phyloP scores from a whole-genome alignment of 30 jellyfish, hydroid and myxozoan species.

The Cassiopea xamachana region DNA sequence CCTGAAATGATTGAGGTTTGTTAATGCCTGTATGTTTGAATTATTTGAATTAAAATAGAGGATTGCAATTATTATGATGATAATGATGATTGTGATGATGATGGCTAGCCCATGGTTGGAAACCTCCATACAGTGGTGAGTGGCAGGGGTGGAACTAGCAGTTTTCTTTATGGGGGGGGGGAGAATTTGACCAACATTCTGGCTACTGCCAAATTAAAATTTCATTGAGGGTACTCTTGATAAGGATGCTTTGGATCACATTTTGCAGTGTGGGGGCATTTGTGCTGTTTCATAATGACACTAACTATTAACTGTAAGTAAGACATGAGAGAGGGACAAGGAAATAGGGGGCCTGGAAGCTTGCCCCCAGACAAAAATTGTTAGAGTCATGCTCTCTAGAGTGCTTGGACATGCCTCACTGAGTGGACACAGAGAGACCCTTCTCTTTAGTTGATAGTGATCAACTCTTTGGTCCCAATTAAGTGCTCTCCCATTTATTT shows the following conservation, averaged over 20 bases:
- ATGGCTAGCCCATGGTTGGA: too few relatives aligned
- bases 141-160: background rate
- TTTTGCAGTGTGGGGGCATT: background rate
- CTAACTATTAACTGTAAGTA: background rate
- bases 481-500: too few relatives aligned
- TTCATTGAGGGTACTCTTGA: background rate
- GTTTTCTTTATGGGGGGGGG: background rate
- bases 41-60: too few relatives aligned
- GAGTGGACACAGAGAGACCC: too few relatives aligned
- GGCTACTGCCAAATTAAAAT: background rate
- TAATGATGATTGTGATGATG: too few relatives aligned
- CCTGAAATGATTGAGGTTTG: conserved; percentile 75
- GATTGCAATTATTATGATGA: background rate
- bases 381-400: background rate
- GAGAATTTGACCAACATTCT: background rate
- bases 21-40: background rate
- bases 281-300: background rate
- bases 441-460: too few relatives aligned
- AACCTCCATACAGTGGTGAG: too few relatives aligned
- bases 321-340: background rate
- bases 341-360: background rate
- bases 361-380: background rate
- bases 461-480: too few relatives aligned
- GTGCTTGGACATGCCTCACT: too few relatives aligned
- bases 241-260: background rate